Evolutionary conservation across 2,888 invertebrate genomes (phyloP), one percentile per base, ranked within the genome.

Genomic region (Macrophya alboannulata): DNA sequence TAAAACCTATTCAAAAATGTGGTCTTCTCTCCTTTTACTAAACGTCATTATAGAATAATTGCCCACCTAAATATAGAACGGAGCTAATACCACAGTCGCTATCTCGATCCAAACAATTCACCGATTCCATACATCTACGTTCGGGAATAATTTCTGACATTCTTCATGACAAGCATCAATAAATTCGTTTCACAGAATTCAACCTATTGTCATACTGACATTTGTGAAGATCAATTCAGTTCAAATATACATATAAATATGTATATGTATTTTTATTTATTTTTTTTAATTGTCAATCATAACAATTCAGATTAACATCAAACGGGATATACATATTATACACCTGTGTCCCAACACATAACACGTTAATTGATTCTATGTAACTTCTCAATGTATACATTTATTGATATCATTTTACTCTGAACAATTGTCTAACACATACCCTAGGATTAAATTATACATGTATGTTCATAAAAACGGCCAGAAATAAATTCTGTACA

Each of bases 31-130:
- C n/a, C 37, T 59, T 81, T 65, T 62, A 45, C 43, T n/a, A 79
- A 79, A 79, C 40, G 68, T 85, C 85, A 79, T 85, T 77, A 65
- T 45, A 79, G 77, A 76, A 79, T 79, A 65, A 85, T 79, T 65
- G 77, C 31, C 51, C 40, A 71, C 45, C 79, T 85, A 79, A 79
- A 85, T 81, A 81, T 81, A 81, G 81, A 62, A 81, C 37, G 31
- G 51, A 62, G 40, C 40, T 81, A 10, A 43, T 55, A 48, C 43
- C 55, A 51, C 31, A 12, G 21, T 51, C 43, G 12, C 40, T 59
- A 81, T 48, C 37, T 40, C 43, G 15, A 37, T 43, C 25, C 40
- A 43, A n/a, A 77, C 55, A 84, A 40, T 59, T 62, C 21, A 31
- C 48, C n/a, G 15, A 51, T 31, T 71, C 4, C 17, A 59, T 51